These are phyloP conservation scores for Neodon shergylaensis DNA, from an alignment of 2,113 vertebrate genomes.

Conservation along the genomic window DNA sequence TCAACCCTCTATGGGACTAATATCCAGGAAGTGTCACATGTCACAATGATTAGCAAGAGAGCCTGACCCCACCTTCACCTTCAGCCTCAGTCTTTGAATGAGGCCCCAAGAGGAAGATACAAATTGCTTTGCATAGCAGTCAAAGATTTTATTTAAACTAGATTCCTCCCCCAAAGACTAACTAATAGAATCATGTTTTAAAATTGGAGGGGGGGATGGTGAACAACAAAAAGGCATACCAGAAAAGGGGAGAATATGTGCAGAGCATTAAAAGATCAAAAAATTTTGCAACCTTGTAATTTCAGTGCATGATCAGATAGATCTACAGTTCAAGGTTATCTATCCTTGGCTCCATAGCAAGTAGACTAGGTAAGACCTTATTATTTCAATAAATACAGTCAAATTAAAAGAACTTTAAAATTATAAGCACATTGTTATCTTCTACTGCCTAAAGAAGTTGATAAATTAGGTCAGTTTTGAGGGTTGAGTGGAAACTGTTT, in stretches of 20 bases:
- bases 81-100: too few relatives aligned
- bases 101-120: background rate
- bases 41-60: background rate
- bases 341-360: background rate
- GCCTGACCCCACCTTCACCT: too few relatives aligned
- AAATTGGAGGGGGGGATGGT: background rate
- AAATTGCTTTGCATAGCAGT: background rate
- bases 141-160: background rate
- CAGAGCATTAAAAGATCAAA: background rate
- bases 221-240: background rate
- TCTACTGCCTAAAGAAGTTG: rapidly evolving
- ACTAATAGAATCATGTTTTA: background rate
- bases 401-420: background rate
- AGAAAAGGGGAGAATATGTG: too few relatives aligned
- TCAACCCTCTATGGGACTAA: background rate
- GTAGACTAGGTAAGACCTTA: too few relatives aligned
- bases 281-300: background rate
- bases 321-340: background rate
- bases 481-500: background rate
- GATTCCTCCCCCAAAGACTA: background rate
- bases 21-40: background rate
- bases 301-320: background rate
- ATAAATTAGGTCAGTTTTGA: background rate
- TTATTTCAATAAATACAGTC: background rate
- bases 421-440: background rate